Base-by-base conservation (phyloP, 2,797 vertebrate genomes). In the Hemitrygon akajei region DNA sequence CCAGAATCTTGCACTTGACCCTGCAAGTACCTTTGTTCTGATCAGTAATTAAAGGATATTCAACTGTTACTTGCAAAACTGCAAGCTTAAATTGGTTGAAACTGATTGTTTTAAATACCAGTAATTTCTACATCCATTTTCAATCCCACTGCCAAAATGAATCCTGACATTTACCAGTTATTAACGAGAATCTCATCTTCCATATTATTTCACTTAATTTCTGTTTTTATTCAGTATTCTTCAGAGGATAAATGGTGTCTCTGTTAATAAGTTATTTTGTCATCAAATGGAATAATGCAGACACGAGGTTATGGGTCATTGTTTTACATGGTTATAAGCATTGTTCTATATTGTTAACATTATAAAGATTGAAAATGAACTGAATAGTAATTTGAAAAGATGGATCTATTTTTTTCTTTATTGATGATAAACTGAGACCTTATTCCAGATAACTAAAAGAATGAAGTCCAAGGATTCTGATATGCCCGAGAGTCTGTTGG, bases 231-330 rank as follows among this genome's bases (percentile, higher is more conserved):
- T 27, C 71, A 40, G 20, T 30, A 47, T 47, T 71, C 91, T 56
- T 75, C 69, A 92, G 71, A 47, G 71, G 75, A 22, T 30, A 14
- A 75, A 92, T 22, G 56, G 75, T 73, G 25, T 7, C 27, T 40
- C 22, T 56, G 71, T 75, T 92, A 91, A 91, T 91, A 92, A 92
- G 75, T 75, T 47, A 92, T 25, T 27, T 92, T 56, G 40, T 75
- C 69, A 27, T 30, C 75, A 71, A 75, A 92, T 92, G 12, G 69
- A 92, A 92, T 92, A 92, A 27, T 73, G 37, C 89, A 75, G 37
- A 11, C 5, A 40, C 25, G 1, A 25, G 34, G 2, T 22, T 92
- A 73, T 27, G 37, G 37, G 60, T 25, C 63, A 69, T 11, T 66
- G 7, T 91, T 37, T 14, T 91, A 12, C 18, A 69, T 37, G 37